These are phyloP conservation scores for Malthinus flaveolus DNA, from an alignment of 2,888 invertebrate species.

Conservation along the genomic window DNA sequence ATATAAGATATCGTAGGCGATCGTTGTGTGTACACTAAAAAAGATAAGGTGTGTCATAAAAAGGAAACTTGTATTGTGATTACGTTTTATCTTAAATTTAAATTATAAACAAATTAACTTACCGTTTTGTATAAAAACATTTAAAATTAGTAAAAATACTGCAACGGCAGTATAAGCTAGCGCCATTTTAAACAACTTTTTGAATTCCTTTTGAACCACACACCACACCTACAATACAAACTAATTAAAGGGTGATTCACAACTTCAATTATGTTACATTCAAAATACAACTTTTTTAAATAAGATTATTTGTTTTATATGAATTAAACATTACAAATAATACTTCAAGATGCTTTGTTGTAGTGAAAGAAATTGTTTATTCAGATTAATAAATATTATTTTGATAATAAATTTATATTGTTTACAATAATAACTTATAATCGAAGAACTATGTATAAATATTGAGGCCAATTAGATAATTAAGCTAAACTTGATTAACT, in stretches of 20 bases:
- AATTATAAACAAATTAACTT: conserved; percentile 24
- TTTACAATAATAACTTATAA: too few species aligned
- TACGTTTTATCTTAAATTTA: neutral
- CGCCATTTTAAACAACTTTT: conserved; percentile 32
- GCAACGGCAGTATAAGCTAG: conserved; percentile 13
- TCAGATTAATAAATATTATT: too few species aligned
- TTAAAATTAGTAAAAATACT: conserved; percentile 27
- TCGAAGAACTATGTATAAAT: too few species aligned
- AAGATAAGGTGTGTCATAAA: conserved; percentile 2
- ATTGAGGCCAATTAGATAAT: too few species aligned
- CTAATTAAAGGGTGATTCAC: conserved; percentile 1
- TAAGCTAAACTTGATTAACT: too few species aligned
- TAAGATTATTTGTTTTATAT: too few species aligned
- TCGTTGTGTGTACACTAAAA: conserved; percentile 65
- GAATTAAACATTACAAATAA: too few species aligned
- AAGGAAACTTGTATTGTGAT: neutral
- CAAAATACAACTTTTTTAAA: too few species aligned
- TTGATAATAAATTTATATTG: too few species aligned
- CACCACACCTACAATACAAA: conserved; percentile 32
- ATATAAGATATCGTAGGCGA: conserved; percentile 90
- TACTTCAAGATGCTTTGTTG: too few species aligned
- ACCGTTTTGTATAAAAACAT: conserved; percentile 32
- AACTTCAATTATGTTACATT: neutral
- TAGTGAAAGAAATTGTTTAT: too few species aligned
- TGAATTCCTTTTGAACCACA: conserved; percentile 24